A percentile compares a stretch with the other conserved stretches of the same genome.
Conservation (phyloP, 2,797 vertebrate genomes). For the Corythornis leucogaster region DNA sequence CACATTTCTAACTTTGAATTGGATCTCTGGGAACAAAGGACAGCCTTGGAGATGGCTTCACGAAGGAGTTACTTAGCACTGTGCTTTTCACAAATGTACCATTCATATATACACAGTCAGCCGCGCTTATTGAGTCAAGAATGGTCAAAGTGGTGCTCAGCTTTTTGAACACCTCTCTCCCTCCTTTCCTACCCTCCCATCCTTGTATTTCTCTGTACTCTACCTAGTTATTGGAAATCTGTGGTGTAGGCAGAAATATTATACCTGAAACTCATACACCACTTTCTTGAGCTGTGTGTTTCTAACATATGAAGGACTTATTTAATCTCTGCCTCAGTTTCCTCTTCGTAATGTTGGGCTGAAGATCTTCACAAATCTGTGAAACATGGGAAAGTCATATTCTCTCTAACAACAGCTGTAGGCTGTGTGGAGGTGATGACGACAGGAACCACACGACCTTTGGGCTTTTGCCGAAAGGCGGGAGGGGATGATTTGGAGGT, state of each 20-base stretch:
- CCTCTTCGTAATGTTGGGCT: neutral
- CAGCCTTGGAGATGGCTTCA: neutral
- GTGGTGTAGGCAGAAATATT: neutral
- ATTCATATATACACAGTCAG: neutral
- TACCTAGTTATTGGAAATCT: neutral
- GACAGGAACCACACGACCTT: neutral
- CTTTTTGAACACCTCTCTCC: neutral
- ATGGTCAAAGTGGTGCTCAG: neutral
- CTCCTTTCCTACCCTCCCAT: neutral
- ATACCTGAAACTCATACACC: neutral
- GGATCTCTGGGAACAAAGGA: neutral
- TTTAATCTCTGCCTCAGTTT: neutral
- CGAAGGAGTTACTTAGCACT: neutral
- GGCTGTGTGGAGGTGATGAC: neutral
- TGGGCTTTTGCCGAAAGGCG: neutral
- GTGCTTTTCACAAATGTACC: neutral
- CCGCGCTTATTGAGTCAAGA: neutral
- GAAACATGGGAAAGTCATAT: accelerated
- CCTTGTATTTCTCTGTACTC: neutral
- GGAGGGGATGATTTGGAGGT: neutral
- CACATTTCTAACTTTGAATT: neutral
- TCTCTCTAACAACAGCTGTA: neutral
- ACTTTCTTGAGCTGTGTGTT: neutral
- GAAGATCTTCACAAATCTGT: neutral
- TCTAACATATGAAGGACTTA: neutral